Conservation (phyloP, 2,888 invertebrate species). For the Proisotoma minuta region DNA sequence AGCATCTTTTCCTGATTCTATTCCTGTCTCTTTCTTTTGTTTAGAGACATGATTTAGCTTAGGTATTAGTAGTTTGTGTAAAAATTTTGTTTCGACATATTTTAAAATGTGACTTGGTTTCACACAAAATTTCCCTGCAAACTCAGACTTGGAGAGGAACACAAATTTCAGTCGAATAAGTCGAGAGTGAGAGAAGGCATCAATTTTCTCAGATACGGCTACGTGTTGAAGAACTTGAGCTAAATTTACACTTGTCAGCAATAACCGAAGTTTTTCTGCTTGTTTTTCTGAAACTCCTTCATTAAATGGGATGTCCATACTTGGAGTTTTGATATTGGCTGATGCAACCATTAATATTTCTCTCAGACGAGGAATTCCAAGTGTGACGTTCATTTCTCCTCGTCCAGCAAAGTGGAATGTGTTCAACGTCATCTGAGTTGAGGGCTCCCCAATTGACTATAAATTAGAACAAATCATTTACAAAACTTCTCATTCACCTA, state of each 20-base stretch:
- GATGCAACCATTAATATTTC: constrained; percentile 97
- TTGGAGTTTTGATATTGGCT: constrained; percentile 88
- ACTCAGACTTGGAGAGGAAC: constrained; percentile 69
- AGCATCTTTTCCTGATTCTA: constrained; percentile 47
- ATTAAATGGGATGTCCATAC: constrained; percentile 86
- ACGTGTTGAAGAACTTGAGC: constrained; percentile 72
- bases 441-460: constrained; percentile 92
- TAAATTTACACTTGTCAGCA: constrained; percentile 72
- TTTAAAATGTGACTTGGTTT: constrained; percentile 66
- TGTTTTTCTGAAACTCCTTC: constrained; percentile 54
- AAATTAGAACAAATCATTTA: background rate
- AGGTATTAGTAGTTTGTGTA: constrained; percentile 60
- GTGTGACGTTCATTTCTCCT: constrained; percentile 96
- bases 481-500: background rate
- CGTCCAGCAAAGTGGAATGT: constrained; percentile 99
- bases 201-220: constrained; percentile 57
- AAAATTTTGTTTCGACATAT: constrained; percentile 69
- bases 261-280: constrained; percentile 66
- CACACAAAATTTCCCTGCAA: constrained; percentile 67
- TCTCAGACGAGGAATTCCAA: constrained; percentile 95
- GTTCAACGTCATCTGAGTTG: constrained; percentile 99
- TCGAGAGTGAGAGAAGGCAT: constrained; percentile 54
- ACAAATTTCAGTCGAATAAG: constrained; percentile 65
- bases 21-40: constrained; percentile 54
- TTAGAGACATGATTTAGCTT: constrained; percentile 60